Percentiles rank a stretch among this genome's conserved stretches.
These are phyloP conservation scores for Pogona vitticeps DNA, from an alignment of 2,113 vertebrate species.

Conservation along the genomic window DNA sequence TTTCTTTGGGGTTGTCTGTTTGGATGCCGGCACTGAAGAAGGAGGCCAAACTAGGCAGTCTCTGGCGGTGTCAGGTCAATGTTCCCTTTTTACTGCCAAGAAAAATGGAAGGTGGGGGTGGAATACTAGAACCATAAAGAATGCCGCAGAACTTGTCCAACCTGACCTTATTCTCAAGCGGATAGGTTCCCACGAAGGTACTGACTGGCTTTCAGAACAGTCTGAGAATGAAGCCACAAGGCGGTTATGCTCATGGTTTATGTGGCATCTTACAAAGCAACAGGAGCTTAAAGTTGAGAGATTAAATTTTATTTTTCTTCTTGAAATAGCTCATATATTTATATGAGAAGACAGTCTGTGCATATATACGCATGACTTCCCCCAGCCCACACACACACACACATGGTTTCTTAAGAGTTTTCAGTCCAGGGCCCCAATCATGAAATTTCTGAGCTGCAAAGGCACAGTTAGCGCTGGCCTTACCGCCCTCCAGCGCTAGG, in stretches of 20 bases:
- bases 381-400: background rate
- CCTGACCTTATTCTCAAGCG: slow-evolving; percentile 46
- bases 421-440: too few relatives aligned
- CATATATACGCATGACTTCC: background rate
- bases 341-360: background rate
- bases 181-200: slow-evolving; percentile 18
- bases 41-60: slow-evolving; percentile 22
- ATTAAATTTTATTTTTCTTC: background rate
- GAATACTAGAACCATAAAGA: slow-evolving; percentile 33
- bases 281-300: background rate
- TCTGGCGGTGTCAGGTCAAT: slow-evolving; percentile 19
- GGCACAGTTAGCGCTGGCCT: background rate
- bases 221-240: background rate
- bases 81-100: slow-evolving; percentile 37
- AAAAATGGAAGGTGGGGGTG: slow-evolving; percentile 17
- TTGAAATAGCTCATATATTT: background rate
- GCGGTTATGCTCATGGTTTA: background rate
- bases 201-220: background rate
- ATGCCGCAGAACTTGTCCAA: slow-evolving; percentile 1
- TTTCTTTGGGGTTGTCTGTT: slow-evolving; percentile 32
- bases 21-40: background rate
- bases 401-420: too few relatives aligned
- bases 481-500: background rate
- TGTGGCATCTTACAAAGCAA: slow-evolving; percentile 33
- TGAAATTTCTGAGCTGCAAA: too few relatives aligned